Conservation (phyloP, 2,113 vertebrate species). For the Phainopepla nitens region DNA sequence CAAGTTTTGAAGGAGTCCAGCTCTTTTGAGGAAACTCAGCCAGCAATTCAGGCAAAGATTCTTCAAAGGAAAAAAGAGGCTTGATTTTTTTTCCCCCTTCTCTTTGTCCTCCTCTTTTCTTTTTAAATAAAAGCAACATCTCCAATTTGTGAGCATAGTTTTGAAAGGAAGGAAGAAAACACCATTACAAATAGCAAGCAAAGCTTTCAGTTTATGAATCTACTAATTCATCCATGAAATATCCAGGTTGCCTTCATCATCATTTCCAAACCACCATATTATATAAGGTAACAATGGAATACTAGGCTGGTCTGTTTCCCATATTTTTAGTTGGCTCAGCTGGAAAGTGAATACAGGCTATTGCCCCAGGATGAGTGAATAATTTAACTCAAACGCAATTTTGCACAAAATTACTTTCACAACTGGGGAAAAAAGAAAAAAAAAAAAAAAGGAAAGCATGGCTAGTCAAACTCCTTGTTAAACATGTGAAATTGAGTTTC, state of each 20-base stretch:
- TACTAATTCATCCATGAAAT: constrained; percentile 46
- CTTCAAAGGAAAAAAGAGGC: not conserved
- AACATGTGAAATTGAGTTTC: not conserved
- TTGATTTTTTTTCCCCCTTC: not conserved
- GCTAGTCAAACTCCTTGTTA: not conserved
- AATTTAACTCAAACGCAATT: constrained; percentile 39
- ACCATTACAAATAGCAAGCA: not conserved
- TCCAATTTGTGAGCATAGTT: not conserved
- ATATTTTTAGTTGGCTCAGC: constrained; percentile 22
- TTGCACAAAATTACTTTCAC: constrained; percentile 39
- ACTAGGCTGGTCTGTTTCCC: constrained; percentile 31
- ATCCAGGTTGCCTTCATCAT: constrained; percentile 45
- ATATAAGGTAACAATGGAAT: constrained; percentile 40
- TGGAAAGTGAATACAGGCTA: constrained; percentile 44
- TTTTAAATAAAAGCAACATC: not conserved
- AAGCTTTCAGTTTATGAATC: constrained; percentile 36
- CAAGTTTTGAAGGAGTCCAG: not conserved
- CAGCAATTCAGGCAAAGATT: not conserved
- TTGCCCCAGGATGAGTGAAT: constrained; percentile 33
- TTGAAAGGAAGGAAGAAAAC: constrained; percentile 4
- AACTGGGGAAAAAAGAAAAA: not conserved
- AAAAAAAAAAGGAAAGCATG: not conserved
- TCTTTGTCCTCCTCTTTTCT: not conserved
- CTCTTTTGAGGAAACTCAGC: not conserved
- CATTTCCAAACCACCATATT: constrained; percentile 44